Evolutionary conservation across 92 coral and sea anemone species (phyloP).

Genomic region (Plumapathes pennacea): DNA sequence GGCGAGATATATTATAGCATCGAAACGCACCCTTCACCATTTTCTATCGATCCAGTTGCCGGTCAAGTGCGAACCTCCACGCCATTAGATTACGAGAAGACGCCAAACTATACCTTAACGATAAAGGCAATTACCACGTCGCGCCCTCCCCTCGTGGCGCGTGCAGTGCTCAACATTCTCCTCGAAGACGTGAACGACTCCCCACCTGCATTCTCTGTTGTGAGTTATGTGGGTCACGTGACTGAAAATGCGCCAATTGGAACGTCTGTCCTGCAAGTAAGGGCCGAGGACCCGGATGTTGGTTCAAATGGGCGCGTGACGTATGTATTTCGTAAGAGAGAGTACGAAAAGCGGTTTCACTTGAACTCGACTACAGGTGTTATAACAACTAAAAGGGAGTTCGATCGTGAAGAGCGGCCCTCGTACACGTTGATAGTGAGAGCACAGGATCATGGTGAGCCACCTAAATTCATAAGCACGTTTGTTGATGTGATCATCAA

Average conservation of each 20-base stretch:
- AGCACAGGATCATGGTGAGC: slow-evolving; percentile 74
- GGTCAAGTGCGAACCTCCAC: slow-evolving; percentile 56
- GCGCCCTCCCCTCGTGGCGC: slow-evolving; percentile 67
- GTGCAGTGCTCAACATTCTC: slow-evolving; percentile 65
- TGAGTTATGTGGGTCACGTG: slow-evolving; percentile 79
- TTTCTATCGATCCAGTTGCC: slow-evolving; percentile 41
- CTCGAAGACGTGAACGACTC: slow-evolving; percentile 92
- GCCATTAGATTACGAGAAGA: slow-evolving; percentile 75
- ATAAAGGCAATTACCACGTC: slow-evolving; percentile 71
- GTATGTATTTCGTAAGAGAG: slow-evolving; percentile 29
- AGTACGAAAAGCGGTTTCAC: slow-evolving; percentile 34
- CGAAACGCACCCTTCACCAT: slow-evolving; percentile 63
- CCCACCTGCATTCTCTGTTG: slow-evolving; percentile 81
- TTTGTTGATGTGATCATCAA: slow-evolving; percentile 62
- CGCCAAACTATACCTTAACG: slow-evolving; percentile 77
- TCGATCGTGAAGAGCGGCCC: slow-evolving; percentile 72
- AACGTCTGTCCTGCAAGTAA: slow-evolving; percentile 73
- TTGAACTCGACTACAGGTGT: slow-evolving; percentile 60
- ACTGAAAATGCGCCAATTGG: slow-evolving; percentile 86
- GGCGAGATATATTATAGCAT: slow-evolving; percentile 63
- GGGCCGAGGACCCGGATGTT: slow-evolving; percentile 77
- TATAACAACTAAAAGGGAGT: slow-evolving; percentile 63
- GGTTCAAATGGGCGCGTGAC: slow-evolving; percentile 68
- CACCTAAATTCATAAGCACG: slow-evolving; percentile 30
- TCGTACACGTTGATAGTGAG: slow-evolving; percentile 60